Base-by-base conservation (phyloP, 2,888 invertebrate species). In the Xanthorhoe designata region DNA sequence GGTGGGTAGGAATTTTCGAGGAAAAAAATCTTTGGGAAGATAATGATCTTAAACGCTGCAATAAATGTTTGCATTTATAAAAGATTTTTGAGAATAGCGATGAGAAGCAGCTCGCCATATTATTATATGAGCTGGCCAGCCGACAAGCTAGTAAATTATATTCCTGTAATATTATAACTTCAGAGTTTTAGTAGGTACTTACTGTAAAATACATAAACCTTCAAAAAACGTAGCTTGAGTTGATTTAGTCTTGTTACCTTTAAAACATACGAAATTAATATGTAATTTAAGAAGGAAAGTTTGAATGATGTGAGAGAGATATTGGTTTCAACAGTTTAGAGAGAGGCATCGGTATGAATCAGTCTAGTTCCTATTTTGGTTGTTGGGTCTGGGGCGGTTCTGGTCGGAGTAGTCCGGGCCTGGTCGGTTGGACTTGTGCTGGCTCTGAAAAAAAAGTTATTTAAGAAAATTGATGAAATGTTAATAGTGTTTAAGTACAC, bases 291-390 rank as follows among this genome's bases (percentile, higher is more conserved):
- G 17, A 47, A 47, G 7, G 3, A 17, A 17, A 47, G 15, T 17
- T 17, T 1, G 6, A 8, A 47, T 17, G 15, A 13, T 17, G 15
- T 17, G 15, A 51, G 4, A 24, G 10, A 2, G 51, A 32, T 7
- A 7, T 6, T 32, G 32, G 24, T 51, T 51, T 24, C 51, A n/a
- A 45, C 8, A 49, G 50, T 42, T 53, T 57, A 13, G 45, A 45
- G 8, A 29, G 77, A 75, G 55, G 57, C 6, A 61, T 57, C 52
- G 67, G 64, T 62, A 57, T 9, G 24, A 19, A 15, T 7, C 13
- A 49, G 4, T 58, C 85, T 85, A 91, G 82, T 90, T 91, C 76
- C 89, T 90, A 54, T 68, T 68, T 52, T 67, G 63, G 64, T 68
- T 64, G 57, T 64, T 68, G 58, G 82, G 80, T 73, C 88, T 78